Conservation (phyloP, 2,797 vertebrate genomes). For the Artibeus lituratus region DNA sequence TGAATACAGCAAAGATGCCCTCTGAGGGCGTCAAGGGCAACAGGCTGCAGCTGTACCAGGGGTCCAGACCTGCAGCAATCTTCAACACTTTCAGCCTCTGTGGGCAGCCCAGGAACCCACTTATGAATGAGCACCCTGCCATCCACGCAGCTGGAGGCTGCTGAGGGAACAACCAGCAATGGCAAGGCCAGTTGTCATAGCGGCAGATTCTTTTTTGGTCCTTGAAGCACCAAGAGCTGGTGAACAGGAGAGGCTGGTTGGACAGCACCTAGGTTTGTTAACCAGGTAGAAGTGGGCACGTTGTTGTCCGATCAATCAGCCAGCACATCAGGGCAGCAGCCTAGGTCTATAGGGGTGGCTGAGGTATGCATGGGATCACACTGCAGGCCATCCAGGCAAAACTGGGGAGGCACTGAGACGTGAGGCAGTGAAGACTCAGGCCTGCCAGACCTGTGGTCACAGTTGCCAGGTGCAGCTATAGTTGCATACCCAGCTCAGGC, state of each 20-base stretch:
- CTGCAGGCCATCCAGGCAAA: constrained; percentile 86
- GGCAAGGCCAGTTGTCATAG: constrained; percentile 90
- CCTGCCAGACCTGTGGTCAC: constrained; percentile 82
- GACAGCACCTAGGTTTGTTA: constrained; percentile 88
- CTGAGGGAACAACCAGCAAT: constrained; percentile 89
- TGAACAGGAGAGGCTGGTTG: constrained; percentile 91
- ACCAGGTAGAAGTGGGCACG: constrained; percentile 91
- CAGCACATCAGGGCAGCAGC: constrained; percentile 89
- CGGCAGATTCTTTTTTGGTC: constrained; percentile 92
- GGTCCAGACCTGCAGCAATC: no score
- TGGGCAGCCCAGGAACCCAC: no score
- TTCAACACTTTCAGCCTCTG: no score
- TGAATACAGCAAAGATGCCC: no score
- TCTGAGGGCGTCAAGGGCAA: no score
- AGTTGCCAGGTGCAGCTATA: constrained; percentile 87
- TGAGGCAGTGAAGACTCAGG: constrained; percentile 88
- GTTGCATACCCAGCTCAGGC: constrained; percentile 88
- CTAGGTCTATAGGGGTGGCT: constrained; percentile 85
- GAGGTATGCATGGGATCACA: constrained; percentile 85
- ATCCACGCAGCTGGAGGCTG: constrained; percentile 92
- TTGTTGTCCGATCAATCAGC: constrained; percentile 94
- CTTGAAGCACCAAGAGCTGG: constrained; percentile 92
- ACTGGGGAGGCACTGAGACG: constrained; percentile 81
- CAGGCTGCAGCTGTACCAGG: no score
- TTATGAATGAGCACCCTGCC: constrained; percentile 92